Percentiles rank a stretch among this genome's conserved stretches.
Conservation (phyloP, 2,113 vertebrate genomes). For the Machaerirhynchus nigripectus region DNA sequence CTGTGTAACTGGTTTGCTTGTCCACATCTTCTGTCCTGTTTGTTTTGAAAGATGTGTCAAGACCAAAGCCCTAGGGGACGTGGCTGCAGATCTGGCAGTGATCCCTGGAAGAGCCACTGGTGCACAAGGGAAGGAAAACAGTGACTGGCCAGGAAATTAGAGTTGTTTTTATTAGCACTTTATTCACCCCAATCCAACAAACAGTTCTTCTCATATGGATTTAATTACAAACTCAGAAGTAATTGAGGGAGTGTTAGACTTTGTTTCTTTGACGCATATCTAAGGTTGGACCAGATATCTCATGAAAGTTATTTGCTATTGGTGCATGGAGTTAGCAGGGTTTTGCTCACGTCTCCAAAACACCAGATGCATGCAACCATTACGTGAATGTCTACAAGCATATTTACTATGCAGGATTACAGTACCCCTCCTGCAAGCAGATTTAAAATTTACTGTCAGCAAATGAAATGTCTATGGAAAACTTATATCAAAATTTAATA, state of each 20-base stretch:
- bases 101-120: background rate
- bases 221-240: slow-evolving; percentile 14
- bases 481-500: background rate
- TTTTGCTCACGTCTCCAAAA: background rate
- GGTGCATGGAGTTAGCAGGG: background rate
- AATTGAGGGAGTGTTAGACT: background rate
- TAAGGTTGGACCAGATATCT: background rate
- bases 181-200: background rate
- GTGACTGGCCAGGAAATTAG: background rate
- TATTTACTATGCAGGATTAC: background rate
- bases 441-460: background rate
- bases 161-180: slow-evolving; percentile 18
- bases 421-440: background rate
- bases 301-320: background rate
- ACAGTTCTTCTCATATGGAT: background rate
- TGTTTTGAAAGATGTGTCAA: background rate
- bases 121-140: background rate
- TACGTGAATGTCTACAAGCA: background rate
- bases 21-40: background rate
- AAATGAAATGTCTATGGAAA: background rate
- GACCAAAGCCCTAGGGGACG: background rate
- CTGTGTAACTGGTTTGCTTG: background rate
- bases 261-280: background rate
- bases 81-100: background rate
- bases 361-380: background rate